Base-by-base conservation (phyloP, 1,140 invertebrate genomes). In the Hyposmocoma kahamanoa region DNA sequence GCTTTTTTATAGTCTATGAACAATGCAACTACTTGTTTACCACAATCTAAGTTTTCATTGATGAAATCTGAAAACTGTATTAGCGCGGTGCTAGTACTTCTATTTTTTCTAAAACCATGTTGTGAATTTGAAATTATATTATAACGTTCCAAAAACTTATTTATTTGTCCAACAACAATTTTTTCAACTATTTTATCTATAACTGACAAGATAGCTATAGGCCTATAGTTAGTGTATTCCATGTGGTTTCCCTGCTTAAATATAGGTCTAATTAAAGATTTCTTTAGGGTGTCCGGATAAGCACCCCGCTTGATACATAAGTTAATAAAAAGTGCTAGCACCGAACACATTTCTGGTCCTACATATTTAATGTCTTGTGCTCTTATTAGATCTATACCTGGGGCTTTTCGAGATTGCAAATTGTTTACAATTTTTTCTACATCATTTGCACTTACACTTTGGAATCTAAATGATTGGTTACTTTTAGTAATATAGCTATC, bases 1-100 rank as follows among this genome's bases (percentile, higher is more conserved):
- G 49, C 49, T 21, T 51, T 51, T 34, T 38, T 44, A 26, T 28
- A 51, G 18, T 51, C 49, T 11, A 51, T 39, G 30, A 46, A 52
- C 10, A 52, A 10, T 10, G 43, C 50, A 8, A 52, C 20, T 1
- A 52, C 50, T 13, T 46, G 42, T 21, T 39, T 39, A 21, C 34
- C 32, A 20, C 26, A 22, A 18, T 28, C 22, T 8, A 52, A 20
- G 8, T 15, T 20, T 2, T 24, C 13, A 18, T 52, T 52, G 3
- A 52, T 22, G n/a, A 20, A 9, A 28, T 52, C 22, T 11, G 41
- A 17, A 15, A 50, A 50, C 6, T 50, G 20, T 19, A 42, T 15
- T 24, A 50, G 21, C 18, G 42, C 26, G 4, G 41, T 36, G 9
- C 9, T 18, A 6, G 48, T 50, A 17, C 41, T 50, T 34, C 34